These are phyloP conservation scores for Pantala flavescens DNA, from an alignment of 1,140 invertebrate species.

Conservation along the genomic window DNA sequence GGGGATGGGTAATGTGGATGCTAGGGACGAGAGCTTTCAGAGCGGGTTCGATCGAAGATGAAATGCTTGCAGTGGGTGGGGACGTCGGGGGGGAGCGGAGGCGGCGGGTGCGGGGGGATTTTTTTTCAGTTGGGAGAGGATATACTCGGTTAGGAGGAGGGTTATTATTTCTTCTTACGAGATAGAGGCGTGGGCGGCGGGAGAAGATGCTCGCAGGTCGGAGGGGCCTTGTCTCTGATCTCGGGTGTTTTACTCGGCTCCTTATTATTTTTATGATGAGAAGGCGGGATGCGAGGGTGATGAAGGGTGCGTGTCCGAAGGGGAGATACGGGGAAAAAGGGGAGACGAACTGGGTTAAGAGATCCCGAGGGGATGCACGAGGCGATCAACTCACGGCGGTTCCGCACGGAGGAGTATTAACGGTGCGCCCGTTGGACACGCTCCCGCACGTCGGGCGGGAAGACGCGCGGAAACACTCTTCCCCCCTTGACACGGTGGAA, in stretches of 20 bases:
- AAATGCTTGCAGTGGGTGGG: conserved; percentile 2
- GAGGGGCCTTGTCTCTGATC: not conserved
- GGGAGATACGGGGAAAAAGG: not conserved
- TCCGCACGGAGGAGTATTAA: no score
- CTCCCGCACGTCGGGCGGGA: no score
- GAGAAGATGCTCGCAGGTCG: not conserved
- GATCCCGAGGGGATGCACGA: not conserved
- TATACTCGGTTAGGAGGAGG: not conserved
- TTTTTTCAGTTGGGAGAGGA: not conserved
- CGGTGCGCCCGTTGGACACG: no score
- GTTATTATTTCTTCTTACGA: no score
- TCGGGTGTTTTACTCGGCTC: not conserved
- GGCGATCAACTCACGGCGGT: not conserved
- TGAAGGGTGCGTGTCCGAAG: not conserved
- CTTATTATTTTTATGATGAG: not conserved
- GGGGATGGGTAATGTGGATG: conserved; percentile 3
- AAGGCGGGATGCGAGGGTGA: not conserved
- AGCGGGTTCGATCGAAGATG: conserved; percentile 3
- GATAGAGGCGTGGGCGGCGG: not conserved
- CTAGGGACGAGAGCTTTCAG: not conserved
- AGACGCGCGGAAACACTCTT: no score
- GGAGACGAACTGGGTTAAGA: not conserved
- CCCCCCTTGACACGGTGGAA: no score
- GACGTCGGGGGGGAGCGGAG: not conserved
- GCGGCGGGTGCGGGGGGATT: not conserved